A percentile compares a stretch with the other conserved stretches of the same genome.
phyloP scores from a whole-genome alignment of 2,888 invertebrate species.

The Habrosyne pyritoides region DNA sequence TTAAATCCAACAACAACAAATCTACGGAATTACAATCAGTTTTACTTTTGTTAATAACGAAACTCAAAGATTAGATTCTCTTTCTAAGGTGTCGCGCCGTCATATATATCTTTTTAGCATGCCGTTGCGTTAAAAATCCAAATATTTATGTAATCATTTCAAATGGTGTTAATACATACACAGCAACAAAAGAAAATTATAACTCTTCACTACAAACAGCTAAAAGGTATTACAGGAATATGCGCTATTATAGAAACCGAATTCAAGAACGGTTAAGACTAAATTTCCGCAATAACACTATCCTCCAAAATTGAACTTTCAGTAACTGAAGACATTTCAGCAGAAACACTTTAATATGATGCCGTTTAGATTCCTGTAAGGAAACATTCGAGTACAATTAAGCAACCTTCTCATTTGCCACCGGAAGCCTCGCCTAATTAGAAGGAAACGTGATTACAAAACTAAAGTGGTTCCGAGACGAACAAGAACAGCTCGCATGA shows the following conservation, averaged over 20 bases:
- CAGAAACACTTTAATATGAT: constrained; percentile 5
- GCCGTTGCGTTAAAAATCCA: too few relatives aligned
- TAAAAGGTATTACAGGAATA: not conserved
- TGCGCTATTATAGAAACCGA: not conserved
- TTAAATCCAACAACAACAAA: too few relatives aligned
- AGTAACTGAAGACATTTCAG: constrained; percentile 6
- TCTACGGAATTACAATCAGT: too few relatives aligned
- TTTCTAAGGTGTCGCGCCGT: too few relatives aligned
- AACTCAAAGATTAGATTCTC: too few relatives aligned
- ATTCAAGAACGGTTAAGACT: not conserved
- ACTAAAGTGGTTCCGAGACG: constrained; percentile 21
- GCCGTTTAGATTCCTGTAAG: constrained; percentile 8
- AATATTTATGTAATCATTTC: too few relatives aligned
- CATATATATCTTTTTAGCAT: too few relatives aligned
- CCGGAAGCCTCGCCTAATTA: constrained; percentile 30
- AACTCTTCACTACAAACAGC: too few relatives aligned
- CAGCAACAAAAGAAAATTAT: too few relatives aligned
- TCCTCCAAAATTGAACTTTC: not conserved
- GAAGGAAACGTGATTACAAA: constrained; percentile 34
- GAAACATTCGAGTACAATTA: not conserved
- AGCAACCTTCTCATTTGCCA: constrained; percentile 22
- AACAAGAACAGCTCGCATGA: not conserved
- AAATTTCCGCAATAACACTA: not conserved
- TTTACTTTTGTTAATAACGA: too few relatives aligned
- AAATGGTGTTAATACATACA: too few relatives aligned